Base-by-base conservation (phyloP, 2,888 invertebrate species). In the Plagiodera versicolora region DNA sequence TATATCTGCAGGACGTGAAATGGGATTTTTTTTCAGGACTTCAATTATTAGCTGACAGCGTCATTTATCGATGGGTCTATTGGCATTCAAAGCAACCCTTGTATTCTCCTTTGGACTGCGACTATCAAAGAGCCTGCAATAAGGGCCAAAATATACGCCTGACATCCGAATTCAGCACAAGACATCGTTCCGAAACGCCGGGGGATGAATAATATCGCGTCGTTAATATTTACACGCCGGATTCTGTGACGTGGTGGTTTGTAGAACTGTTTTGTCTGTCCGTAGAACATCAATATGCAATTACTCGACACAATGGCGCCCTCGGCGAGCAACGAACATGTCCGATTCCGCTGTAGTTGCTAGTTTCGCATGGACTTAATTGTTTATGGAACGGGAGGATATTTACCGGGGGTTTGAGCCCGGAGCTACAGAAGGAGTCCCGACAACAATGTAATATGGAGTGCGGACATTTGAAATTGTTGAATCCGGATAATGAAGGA, bases 251-350 rank as follows among this genome's bases (percentile, higher is more conserved):
- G 61, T 61, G 63, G 63, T 52, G 59, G 52, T 44, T 44, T 44
- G 60, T 53, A 56, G 51, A 63, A 61, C 45, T 66, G 68, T 66
- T 69, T 67, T 67, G 65, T 61, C 60, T 71, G 69, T 65, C 65
- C 63, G 51, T 6, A 32, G 63, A 65, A 63, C 69, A 69, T 69
- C 69, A 67, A 69, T 67, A 67, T 70, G 67, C 63, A 67, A 68
- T 70, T 70, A 71, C 69, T 71, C 67, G 32, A 32, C 32, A 32
- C 32, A 32, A 32, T 32, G 32, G 32, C 32, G 32, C 32, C 32
- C 32, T 32, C 32, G 32, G 32, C 32, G 2, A 10, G 8, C 10
- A 32, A 32, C 32, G 32, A 32, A 32, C 32, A 32, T 32, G 32
- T 32, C 32, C 32, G 32, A 32, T 32, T 32, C 32, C 2, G 32